Evolutionary conservation across 1,140 invertebrate species (phyloP).

Genomic region (Dryas iulia): DNA sequence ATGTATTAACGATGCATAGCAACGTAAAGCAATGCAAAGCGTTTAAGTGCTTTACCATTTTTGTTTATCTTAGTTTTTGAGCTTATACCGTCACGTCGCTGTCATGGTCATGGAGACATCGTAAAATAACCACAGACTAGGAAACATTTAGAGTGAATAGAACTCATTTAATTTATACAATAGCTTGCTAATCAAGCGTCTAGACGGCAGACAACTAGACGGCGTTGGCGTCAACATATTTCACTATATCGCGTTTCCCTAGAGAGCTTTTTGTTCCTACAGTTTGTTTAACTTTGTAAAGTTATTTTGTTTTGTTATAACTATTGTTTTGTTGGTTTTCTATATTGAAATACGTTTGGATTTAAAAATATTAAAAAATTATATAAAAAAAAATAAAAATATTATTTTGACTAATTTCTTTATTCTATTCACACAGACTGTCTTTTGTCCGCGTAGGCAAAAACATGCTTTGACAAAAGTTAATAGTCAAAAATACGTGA

Average conservation of each 20-base stretch:
- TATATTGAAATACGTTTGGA: too few species aligned
- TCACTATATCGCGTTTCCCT: neutral
- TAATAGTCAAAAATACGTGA: too few species aligned
- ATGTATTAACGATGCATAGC: too few species aligned
- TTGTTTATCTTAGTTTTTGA: neutral
- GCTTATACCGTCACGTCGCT: neutral
- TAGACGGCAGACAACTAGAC: slow-evolving; percentile 16
- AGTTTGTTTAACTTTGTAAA: neutral
- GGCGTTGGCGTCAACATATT: neutral
- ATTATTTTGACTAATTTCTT: too few species aligned
- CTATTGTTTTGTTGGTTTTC: neutral
- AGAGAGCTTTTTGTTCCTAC: neutral
- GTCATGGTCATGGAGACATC: neutral
- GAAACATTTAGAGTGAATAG: slow-evolving; percentile 20
- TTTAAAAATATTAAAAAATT: too few species aligned
- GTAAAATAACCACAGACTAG: slow-evolving; percentile 8
- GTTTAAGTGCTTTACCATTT: neutral
- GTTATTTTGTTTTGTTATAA: neutral
- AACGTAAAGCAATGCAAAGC: too few species aligned
- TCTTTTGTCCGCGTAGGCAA: too few species aligned
- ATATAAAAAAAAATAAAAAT: too few species aligned
- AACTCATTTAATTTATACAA: slow-evolving; percentile 24
- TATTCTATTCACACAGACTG: too few species aligned
- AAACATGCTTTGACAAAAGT: too few species aligned
- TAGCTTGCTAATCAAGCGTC: slow-evolving; percentile 18